Evolutionary conservation across 2,797 vertebrate species (phyloP).

Genomic region (Enteromius mattozi): DNA sequence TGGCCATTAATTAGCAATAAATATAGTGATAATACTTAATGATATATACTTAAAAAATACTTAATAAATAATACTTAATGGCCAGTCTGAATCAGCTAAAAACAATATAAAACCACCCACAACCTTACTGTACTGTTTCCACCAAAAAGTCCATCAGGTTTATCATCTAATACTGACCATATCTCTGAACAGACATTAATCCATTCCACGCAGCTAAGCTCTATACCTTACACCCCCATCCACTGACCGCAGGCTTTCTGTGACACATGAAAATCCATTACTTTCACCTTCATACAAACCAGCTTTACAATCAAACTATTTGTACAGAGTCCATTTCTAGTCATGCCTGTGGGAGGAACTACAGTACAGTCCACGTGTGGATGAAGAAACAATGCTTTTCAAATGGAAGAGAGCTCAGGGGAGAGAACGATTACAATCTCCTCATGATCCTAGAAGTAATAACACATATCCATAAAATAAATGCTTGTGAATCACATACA

Average conservation of each 20-base stretch:
- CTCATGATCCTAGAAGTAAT: conserved; percentile 32
- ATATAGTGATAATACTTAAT: too few species aligned
- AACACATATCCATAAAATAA: conserved; percentile 13
- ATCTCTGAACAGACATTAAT: conserved; percentile 17
- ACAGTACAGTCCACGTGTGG: neutral
- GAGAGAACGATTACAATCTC: conserved; percentile 14
- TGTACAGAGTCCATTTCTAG: conserved; percentile 26
- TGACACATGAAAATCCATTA: conserved; percentile 33
- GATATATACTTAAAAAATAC: too few species aligned
- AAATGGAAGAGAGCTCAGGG: neutral
- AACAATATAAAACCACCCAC: neutral
- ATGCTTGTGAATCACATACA: neutral
- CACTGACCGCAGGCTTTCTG: conserved; percentile 1
- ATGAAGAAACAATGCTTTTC: conserved; percentile 24
- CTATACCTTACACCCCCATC: conserved; percentile 6
- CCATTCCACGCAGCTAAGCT: neutral
- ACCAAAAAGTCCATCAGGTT: neutral
- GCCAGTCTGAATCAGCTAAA: neutral
- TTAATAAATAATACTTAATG: too few species aligned
- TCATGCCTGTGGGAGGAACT: conserved; percentile 31
- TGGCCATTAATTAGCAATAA: too few species aligned
- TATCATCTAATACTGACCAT: neutral
- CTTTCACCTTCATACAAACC: conserved; percentile 30
- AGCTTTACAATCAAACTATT: conserved; percentile 42
- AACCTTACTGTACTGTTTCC: neutral